A percentile compares a stretch with the other conserved stretches of the same genome.
Evolutionary conservation across 2,113 vertebrate genomes (phyloP).

Genomic region (Pseudorhombus dupliciocellatus): DNA sequence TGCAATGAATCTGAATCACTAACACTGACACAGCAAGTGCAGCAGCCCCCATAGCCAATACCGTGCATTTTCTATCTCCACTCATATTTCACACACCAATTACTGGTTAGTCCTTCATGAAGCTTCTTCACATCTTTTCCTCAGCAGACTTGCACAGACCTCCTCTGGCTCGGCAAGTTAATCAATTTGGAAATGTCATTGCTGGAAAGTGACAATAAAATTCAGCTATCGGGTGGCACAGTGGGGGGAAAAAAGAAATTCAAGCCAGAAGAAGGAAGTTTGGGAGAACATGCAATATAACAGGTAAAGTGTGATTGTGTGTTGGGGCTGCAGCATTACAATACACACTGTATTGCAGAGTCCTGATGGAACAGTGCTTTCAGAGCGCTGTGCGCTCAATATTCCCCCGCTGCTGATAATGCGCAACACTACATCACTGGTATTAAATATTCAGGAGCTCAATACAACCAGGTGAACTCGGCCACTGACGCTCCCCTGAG

Average conservation of each 20-base stretch:
- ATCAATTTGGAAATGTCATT: slow-evolving; percentile 32
- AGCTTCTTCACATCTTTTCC: slow-evolving; percentile 14
- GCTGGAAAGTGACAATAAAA: slow-evolving; percentile 30
- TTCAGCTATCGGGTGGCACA: slow-evolving; percentile 14
- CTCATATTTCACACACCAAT: slow-evolving; percentile 64
- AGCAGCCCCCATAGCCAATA: slow-evolving; percentile 57
- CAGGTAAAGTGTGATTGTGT: not conserved
- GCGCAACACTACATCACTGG: slow-evolving; percentile 71
- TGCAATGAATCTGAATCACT: slow-evolving; percentile 69
- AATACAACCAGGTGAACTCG: slow-evolving; percentile 66
- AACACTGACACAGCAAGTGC: slow-evolving; percentile 53
- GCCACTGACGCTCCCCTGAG: slow-evolving; percentile 40
- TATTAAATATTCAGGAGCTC: slow-evolving; percentile 74
- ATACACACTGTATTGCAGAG: slow-evolving; percentile 56
- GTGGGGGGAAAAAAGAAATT: slow-evolving; percentile 12
- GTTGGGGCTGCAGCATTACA: slow-evolving; percentile 12
- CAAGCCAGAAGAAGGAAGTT: slow-evolving; percentile 31
- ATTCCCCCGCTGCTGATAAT: slow-evolving; percentile 65
- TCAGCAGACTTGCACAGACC: slow-evolving; percentile 9
- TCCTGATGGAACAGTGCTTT: slow-evolving; percentile 66
- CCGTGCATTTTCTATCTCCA: slow-evolving; percentile 55
- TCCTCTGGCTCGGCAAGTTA: slow-evolving; percentile 9
- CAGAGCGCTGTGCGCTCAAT: slow-evolving; percentile 62
- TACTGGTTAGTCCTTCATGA: slow-evolving; percentile 44
- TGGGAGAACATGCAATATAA: slow-evolving; percentile 10